Evolutionary conservation across 2,113 vertebrate genomes (phyloP), one percentile per base, ranked within the genome.

Genomic region (Rostratula benghalensis): DNA sequence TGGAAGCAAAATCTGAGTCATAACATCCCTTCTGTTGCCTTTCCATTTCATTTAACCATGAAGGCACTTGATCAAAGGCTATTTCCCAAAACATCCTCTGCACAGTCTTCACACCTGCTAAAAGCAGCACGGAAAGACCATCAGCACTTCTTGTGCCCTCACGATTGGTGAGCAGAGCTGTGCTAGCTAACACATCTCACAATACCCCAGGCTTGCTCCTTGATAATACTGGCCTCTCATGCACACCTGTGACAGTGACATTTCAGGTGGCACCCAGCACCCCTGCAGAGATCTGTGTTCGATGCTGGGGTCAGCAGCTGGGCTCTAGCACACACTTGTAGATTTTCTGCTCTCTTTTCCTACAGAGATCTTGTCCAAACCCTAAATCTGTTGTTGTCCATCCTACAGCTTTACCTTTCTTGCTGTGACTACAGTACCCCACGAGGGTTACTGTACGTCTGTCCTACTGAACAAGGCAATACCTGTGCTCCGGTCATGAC

Each of bases 241-340:
- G 8, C 21, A 57, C 25, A 9, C 6, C 33, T 0, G 0, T 7
- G 18, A 19, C 50, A 45, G 10, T 18, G 65, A 0, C 2, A 59
- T 22, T 87, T 37, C 63, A 70, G 74, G 48, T 60, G 71, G 57
- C 30, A 93, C 39, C 60, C 17, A 33, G 69, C 59, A 60, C 22
- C 22, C 54, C 50, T 50, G 25, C 33, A 61, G 53, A 90, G 21
- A 8, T 27, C 35, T 75, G 28, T 33, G 24, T 33, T 67, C 37
- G 33, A 1, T 24, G 46, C 0, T 39, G 70, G 79, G 57, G 7
- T 21, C 68, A 56, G 63, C 68, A 92, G 68, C 59, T 61, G 41
- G 73, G 45, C n/a, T 81, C 50, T 45, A 76, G 39, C 53, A 39
- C 30, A 61, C 4, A 17, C 57, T 24, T 53, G 27, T 12, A 76